Conservation (phyloP, 2,888 invertebrate species). For the Volucella zonaria region DNA sequence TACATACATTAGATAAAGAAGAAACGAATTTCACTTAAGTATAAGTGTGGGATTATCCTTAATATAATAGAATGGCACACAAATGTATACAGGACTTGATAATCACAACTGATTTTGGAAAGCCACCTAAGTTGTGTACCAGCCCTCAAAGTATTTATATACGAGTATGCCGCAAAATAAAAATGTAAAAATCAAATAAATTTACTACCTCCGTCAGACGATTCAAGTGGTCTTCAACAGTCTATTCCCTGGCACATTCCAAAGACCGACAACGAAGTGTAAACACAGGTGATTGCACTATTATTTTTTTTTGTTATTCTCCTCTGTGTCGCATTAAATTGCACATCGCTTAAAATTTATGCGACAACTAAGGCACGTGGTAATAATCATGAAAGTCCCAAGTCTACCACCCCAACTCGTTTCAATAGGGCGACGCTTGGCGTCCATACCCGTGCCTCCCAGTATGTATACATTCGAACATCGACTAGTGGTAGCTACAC, state of each 20-base stretch:
- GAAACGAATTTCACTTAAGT: too few relatives aligned
- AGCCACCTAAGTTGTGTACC: too few relatives aligned
- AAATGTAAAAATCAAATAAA: background rate
- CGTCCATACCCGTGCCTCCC: constrained; percentile 1
- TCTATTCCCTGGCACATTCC: background rate
- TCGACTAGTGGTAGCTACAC: background rate
- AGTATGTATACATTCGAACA: background rate
- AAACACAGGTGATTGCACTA: constrained; percentile 31
- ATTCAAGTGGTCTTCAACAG: background rate
- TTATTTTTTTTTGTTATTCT: background rate
- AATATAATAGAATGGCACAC: too few relatives aligned
- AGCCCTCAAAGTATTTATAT: too few relatives aligned
- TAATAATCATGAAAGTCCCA: constrained; percentile 17
- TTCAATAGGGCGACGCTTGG: background rate
- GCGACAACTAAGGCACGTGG: constrained; percentile 40
- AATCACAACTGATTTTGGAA: too few relatives aligned
- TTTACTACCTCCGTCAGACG: background rate
- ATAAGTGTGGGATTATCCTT: too few relatives aligned
- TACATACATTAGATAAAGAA: too few relatives aligned
- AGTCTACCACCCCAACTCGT: background rate
- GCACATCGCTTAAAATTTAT: constrained; percentile 41
- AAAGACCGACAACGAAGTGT: background rate
- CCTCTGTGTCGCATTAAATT: constrained; percentile 17
- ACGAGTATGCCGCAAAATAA: too few relatives aligned
- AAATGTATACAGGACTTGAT: too few relatives aligned